Conservation (phyloP, 2,113 vertebrate genomes). For the Murina feae region DNA sequence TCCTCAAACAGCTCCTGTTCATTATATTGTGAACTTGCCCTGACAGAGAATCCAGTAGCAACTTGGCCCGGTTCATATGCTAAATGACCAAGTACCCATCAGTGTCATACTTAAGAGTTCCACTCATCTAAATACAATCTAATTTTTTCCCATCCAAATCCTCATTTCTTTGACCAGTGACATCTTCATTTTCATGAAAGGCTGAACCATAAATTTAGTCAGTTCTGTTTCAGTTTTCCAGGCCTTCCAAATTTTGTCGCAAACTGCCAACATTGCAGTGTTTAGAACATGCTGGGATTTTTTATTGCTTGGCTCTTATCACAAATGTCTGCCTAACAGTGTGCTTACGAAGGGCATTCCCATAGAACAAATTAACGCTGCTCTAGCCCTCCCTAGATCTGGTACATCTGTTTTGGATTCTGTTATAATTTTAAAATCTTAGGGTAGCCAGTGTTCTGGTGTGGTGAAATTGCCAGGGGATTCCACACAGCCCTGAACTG, state of each 20-base stretch:
- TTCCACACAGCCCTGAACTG: not conserved
- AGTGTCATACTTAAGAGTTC: not conserved
- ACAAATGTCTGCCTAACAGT: conserved; percentile 17
- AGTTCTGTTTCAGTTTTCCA: not conserved
- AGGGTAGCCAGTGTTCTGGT: not conserved
- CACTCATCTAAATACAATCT: not conserved
- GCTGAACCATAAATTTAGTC: not conserved
- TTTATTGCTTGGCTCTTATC: conserved; percentile 42
- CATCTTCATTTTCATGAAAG: conserved; percentile 18
- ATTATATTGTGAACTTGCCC: not conserved
- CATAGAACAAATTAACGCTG: not conserved
- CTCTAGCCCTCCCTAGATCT: conserved; percentile 37
- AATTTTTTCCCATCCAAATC: conserved; percentile 21
- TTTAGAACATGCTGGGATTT: conserved; percentile 1
- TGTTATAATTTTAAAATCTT: conserved; percentile 44
- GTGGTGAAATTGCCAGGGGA: not conserved
- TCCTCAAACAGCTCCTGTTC: not conserved
- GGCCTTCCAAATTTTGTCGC: not conserved
- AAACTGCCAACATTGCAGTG: not conserved
- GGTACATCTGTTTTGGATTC: conserved; percentile 61
- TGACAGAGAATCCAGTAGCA: not conserved
- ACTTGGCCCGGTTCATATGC: not conserved
- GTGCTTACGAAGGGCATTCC: conserved; percentile 46
- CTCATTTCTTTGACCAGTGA: conserved; percentile 11
- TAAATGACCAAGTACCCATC: not conserved